Conservation (phyloP, 1,140 invertebrate species). For the Anoplophora glabripennis region DNA sequence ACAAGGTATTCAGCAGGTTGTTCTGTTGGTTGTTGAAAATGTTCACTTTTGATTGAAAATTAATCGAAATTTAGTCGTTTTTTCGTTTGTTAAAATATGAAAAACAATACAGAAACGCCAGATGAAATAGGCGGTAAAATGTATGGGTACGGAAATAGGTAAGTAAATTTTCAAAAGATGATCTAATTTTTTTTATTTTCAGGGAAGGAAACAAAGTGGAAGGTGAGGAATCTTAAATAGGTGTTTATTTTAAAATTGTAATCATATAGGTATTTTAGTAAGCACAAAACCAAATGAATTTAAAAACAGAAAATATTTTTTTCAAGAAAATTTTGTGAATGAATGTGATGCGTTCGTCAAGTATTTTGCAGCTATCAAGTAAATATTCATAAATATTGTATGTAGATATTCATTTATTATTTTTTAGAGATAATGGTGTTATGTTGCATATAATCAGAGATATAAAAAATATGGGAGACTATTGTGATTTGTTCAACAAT, state of each 20-base stretch:
- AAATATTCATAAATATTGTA: constrained; percentile 5
- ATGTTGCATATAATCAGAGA: constrained; percentile 2
- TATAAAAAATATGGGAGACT: neutral
- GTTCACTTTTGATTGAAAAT: no score
- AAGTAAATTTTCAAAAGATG: no score
- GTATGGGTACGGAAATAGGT: no score
- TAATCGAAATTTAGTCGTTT: no score
- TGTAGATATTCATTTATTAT: neutral
- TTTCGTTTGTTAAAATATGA: no score
- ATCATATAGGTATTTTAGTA: neutral
- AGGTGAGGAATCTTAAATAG: neutral
- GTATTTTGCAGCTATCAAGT: constrained; percentile 20
- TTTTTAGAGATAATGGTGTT: constrained; percentile 6
- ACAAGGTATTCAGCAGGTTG: no score
- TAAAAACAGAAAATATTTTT: neutral
- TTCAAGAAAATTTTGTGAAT: constrained; percentile 7
- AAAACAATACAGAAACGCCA: no score
- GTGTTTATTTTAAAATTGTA: neutral
- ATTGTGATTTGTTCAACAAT: constrained; percentile 3
- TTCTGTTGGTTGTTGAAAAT: no score
- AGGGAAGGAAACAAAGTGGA: no score
- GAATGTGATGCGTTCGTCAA: constrained; percentile 19
- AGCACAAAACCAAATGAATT: neutral
- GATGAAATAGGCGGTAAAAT: no score
- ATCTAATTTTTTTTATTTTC: no score